Percentiles rank a stretch among this genome's conserved stretches.
phyloP scores from a whole-genome alignment of 2,888 invertebrate species.

The Aporophyla nigra region DNA sequence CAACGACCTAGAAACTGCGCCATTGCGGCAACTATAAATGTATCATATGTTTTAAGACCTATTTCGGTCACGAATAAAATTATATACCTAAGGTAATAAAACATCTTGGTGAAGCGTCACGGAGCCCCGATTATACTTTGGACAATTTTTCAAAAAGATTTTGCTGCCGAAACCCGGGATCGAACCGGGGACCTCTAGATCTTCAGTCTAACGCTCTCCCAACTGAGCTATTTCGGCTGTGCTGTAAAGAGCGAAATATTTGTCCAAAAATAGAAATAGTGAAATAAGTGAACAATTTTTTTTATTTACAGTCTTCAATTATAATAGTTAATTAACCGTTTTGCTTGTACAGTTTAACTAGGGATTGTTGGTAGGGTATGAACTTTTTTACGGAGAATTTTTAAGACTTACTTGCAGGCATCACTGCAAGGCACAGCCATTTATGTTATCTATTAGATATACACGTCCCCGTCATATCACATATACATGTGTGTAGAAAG shows the following conservation, averaged over 20 bases:
- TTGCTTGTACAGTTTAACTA: neutral
- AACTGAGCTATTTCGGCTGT: conserved; percentile 75
- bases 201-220: conserved; percentile 77
- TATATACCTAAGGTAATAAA: neutral
- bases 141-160: neutral
- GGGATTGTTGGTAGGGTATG: neutral
- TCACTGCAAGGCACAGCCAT: neutral
- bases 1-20: neutral
- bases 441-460: neutral
- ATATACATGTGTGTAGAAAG: too few species aligned
- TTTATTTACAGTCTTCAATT: too few species aligned
- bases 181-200: conserved; percentile 76
- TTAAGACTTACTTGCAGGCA: neutral
- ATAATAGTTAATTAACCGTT: too few species aligned
- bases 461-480: too few species aligned
- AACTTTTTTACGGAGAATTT: neutral
- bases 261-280: neutral
- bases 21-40: too few species aligned
- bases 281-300: neutral
- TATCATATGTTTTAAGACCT: neutral
- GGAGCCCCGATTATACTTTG: neutral
- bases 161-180: conserved; percentile 74
- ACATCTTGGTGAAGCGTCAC: too few species aligned
- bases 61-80: neutral
- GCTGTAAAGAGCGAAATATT: neutral